Conservation (phyloP, 2,797 vertebrate genomes). For the Spatula versicolor region DNA sequence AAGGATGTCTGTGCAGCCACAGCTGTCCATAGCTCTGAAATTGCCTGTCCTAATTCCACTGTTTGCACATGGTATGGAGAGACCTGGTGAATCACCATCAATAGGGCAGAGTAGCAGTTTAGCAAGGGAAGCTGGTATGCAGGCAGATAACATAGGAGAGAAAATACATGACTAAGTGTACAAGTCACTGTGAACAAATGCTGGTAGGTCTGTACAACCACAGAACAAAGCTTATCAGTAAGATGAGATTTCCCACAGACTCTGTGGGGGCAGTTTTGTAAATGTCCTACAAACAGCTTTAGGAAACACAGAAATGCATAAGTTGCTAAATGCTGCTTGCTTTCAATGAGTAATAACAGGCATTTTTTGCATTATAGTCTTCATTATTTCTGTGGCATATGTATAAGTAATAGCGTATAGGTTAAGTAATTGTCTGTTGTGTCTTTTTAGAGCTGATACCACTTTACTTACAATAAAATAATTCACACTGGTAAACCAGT, state of each 20-base stretch:
- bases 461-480: background rate
- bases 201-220: background rate
- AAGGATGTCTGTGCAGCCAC: background rate
- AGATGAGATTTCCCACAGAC: background rate
- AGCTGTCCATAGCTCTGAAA: background rate
- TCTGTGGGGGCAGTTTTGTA: background rate
- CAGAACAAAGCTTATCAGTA: background rate
- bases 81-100: background rate
- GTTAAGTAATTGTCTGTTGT: background rate
- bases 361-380: background rate
- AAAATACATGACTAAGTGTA: background rate
- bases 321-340: background rate
- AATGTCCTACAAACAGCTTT: background rate
- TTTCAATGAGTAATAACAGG: background rate
- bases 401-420: background rate
- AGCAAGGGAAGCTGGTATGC: background rate
- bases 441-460: background rate
- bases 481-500: background rate
- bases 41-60: background rate
- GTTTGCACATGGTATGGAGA: background rate
- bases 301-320: background rate
- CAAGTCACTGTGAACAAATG: background rate
- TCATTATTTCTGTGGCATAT: background rate
- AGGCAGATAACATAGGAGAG: background rate
- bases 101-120: background rate